A percentile compares a stretch with the other conserved stretches of the same genome.
Conservation (phyloP, 2,797 vertebrate genomes). For the Acanthornis magna region DNA sequence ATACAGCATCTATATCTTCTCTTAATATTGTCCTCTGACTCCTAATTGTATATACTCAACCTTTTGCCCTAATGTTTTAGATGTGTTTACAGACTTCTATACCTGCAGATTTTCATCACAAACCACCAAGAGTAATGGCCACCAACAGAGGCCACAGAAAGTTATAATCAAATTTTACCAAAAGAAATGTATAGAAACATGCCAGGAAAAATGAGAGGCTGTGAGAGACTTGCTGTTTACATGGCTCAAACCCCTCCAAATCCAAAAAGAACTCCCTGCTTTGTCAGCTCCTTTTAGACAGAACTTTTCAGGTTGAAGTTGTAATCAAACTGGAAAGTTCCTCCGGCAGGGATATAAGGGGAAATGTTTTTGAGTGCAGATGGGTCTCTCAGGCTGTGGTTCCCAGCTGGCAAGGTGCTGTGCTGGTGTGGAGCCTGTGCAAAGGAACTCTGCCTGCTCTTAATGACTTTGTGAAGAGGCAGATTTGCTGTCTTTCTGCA, state of each 20-base stretch:
- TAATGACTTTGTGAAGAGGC: not conserved
- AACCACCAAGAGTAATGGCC: not conserved
- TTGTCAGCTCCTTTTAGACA: not conserved
- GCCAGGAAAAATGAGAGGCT: not conserved
- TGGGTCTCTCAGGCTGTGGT: not conserved
- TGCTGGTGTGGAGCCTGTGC: not conserved
- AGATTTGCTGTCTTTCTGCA: not conserved
- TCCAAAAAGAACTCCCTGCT: not conserved
- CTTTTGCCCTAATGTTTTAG: not conserved
- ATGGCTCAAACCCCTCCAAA: not conserved
- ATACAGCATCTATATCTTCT: not conserved
- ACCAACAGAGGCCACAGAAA: not conserved
- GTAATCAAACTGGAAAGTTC: not conserved
- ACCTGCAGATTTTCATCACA: not conserved
- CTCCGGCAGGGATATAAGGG: not conserved
- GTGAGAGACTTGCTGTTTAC: not conserved
- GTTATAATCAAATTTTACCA: not conserved
- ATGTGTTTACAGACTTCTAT: not conserved
- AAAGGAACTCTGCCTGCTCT: not conserved
- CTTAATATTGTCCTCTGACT: not conserved
- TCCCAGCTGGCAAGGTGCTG: not conserved
- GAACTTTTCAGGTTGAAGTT: not conserved
- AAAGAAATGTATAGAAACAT: not conserved
- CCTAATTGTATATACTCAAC: not conserved
- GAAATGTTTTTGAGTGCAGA: not conserved